Percentiles rank a stretch among this genome's conserved stretches.
Conservation (phyloP, 1,140 invertebrate genomes). For the Anastrepha ludens region DNA sequence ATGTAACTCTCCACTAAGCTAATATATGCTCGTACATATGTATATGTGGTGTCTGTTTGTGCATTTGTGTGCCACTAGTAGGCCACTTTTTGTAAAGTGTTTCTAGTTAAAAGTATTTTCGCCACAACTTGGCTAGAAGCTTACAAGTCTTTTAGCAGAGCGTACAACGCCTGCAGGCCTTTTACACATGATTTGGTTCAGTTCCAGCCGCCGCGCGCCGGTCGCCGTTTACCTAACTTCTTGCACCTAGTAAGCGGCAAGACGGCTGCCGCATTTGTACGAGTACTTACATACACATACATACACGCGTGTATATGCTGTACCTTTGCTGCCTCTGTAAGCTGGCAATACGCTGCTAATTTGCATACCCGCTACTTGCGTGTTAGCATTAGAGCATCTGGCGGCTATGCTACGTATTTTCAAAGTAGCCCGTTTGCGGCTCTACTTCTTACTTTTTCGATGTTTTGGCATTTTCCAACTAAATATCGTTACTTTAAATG, state of each 20-base stretch:
- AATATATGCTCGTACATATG: slow-evolving; percentile 20
- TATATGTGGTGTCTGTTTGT: background rate
- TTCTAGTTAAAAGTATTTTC: slow-evolving; percentile 43
- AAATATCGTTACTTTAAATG: background rate
- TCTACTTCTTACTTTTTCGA: background rate
- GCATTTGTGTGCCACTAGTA: slow-evolving; percentile 4
- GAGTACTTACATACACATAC: background rate
- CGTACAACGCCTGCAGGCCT: slow-evolving; percentile 21
- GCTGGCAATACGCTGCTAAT: slow-evolving; percentile 12
- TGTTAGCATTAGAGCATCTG: slow-evolving; percentile 28
- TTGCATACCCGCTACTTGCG: slow-evolving; percentile 35
- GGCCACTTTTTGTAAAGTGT: slow-evolving; percentile 12
- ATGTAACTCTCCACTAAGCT: background rate
- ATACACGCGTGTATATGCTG: background rate
- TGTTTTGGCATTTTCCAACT: slow-evolving; percentile 37
- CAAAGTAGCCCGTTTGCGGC: background rate
- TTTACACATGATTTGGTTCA: slow-evolving; percentile 47
- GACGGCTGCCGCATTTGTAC: too few relatives aligned
- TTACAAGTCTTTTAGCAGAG: slow-evolving; percentile 54
- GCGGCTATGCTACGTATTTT: background rate
- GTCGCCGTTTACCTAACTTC: background rate
- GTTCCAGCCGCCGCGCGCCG: background rate
- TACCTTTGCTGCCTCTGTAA: background rate
- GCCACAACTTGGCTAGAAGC: slow-evolving; percentile 31
- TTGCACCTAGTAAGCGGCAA: too few relatives aligned